Base-by-base conservation (phyloP, 2,888 invertebrate species). In the Leptopilina syphax region DNA sequence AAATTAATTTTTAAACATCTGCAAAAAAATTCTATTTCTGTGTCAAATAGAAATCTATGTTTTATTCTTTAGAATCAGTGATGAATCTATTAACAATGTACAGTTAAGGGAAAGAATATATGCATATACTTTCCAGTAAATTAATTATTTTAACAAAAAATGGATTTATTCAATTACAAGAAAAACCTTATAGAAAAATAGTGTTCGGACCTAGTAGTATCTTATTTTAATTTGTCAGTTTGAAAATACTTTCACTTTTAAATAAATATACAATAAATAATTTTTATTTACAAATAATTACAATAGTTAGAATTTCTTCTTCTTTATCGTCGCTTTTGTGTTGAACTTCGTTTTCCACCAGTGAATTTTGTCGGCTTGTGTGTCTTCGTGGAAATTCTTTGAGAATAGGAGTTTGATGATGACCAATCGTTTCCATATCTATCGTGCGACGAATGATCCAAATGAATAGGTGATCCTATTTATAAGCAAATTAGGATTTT, bases 401-500 rank as follows among this genome's bases (percentile, higher is more conserved):
- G 27, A 1, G 57, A 9, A 13, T 70, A 54, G 12, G 12, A 50
- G 13, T 70, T 70, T 1, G 70, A 70, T n/a, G 27, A 10, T 5
- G 83, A 80, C 85, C 84, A 86, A 63, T 84, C 81, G 44, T 81
- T 79, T n/a, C 66, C 81, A 41, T 81, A 79, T 70, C 27, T 77
- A 9, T 85, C 83, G 67, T 83, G 79, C 18, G 78, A 80, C 73
- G 77, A 67, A 3, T 78, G 77, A 50, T 68, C 41, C 18, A 73
- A 8, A 54, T 73, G 73, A 34, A 41, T 3, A 73, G 73, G 73
- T 57, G 73, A n/a, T 57, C 73, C 73, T 73, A 9, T 4, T 34
- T 41, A 24, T 34, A 27, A 7, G 13, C 34, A 73, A 70, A 44
- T 44, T 44, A 7, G 8, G 8, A 44, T 44, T 8, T 44, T 5